phyloP scores from a whole-genome alignment of 2,797 vertebrate species.

The Neoniphon sammara region DNA sequence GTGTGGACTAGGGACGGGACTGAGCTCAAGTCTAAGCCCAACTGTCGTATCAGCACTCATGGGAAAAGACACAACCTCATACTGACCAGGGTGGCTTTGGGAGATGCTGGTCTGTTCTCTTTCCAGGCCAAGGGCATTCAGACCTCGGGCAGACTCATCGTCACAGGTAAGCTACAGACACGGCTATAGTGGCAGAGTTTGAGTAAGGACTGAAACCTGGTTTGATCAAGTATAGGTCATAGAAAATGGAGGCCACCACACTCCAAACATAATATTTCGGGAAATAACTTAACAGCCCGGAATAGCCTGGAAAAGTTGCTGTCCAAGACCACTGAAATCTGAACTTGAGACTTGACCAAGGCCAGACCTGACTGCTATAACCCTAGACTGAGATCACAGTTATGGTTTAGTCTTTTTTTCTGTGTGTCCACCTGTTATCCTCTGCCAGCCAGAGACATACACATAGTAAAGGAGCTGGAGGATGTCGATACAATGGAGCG shows the following conservation, averaged over 20 bases:
- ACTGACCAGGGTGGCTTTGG: constrained; percentile 82
- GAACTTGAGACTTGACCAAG: too few relatives aligned
- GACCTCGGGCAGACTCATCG: constrained; percentile 85
- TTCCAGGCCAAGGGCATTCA: constrained; percentile 88
- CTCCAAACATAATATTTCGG: too few relatives aligned
- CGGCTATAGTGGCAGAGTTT: too few relatives aligned
- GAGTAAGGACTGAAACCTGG: too few relatives aligned
- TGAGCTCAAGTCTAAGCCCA: constrained; percentile 86
- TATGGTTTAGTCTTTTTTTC: constrained; percentile 14
- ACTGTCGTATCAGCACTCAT: constrained; percentile 78
- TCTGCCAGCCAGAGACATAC: constrained; percentile 88
- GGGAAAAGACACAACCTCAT: constrained; percentile 88
- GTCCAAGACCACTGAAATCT: too few relatives aligned
- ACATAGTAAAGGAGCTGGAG: constrained; percentile 87
- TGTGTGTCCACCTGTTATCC: constrained; percentile 11
- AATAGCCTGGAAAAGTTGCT: too few relatives aligned
- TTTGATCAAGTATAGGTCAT: neutral
- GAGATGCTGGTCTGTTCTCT: constrained; percentile 86
- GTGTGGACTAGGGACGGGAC: constrained; percentile 88
- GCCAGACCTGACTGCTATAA: too few relatives aligned
- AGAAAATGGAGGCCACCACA: neutral
- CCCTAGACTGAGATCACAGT: constrained; percentile 9
- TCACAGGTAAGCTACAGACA: constrained; percentile 84
- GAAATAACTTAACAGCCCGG: too few relatives aligned
- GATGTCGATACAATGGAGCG: constrained; percentile 89